Evolutionary conservation across 2,113 vertebrate species (phyloP).

Genomic region (Ophiodon elongatus): DNA sequence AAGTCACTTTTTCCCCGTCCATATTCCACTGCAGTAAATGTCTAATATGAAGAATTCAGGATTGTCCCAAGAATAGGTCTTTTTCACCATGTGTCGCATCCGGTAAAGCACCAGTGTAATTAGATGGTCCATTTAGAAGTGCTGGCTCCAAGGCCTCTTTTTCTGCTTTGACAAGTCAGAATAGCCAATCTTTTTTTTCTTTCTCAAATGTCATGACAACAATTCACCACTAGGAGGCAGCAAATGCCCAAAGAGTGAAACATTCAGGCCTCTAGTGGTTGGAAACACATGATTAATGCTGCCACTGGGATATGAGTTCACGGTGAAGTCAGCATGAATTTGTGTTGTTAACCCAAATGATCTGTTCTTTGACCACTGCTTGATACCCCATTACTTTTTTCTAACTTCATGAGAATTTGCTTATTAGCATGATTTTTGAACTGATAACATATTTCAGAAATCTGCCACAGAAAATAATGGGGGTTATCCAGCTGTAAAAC

Average conservation of each 20-base stretch:
- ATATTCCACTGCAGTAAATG: background rate
- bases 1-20: background rate
- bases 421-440: background rate
- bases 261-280: background rate
- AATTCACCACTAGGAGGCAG: slow-evolving; percentile 73
- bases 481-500: background rate
- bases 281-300: background rate
- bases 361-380: background rate
- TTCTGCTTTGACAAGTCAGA: background rate
- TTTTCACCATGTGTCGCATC: background rate
- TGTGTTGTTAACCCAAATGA: background rate
- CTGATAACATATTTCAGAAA: background rate
- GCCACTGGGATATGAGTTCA: background rate
- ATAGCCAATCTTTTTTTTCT: background rate
- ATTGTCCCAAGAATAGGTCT: background rate
- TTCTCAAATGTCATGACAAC: slow-evolving; percentile 6
- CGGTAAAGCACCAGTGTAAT: background rate
- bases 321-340: background rate
- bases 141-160: background rate
- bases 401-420: background rate
- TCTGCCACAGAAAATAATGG: background rate
- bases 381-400: background rate
- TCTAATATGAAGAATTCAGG: background rate
- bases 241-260: slow-evolving; percentile 57
- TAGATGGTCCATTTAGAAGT: background rate